phyloP scores from a whole-genome alignment of 2,797 vertebrate species.

The Huso huso region DNA sequence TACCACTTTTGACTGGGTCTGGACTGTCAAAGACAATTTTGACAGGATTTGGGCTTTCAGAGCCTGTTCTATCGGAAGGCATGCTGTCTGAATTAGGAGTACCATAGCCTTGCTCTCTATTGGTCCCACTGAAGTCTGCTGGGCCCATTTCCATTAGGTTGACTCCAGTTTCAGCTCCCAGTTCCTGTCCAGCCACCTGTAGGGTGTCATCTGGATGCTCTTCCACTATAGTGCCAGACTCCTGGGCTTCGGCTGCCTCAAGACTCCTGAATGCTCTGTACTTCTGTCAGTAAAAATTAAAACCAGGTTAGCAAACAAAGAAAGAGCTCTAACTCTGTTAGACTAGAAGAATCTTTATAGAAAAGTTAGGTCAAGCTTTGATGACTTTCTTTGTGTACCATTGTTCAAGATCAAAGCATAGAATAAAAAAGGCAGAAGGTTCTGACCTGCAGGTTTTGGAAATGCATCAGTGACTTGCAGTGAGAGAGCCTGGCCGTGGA shows the following conservation, averaged over 20 bases:
- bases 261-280: slow-evolving; percentile 37
- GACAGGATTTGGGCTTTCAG: neutral
- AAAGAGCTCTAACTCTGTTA: too few relatives aligned
- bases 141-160: slow-evolving; percentile 17
- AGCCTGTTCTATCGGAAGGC: slow-evolving; percentile 11
- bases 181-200: slow-evolving; percentile 13
- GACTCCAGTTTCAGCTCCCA: slow-evolving; percentile 16
- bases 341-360: too few relatives aligned
- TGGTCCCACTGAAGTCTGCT: slow-evolving; percentile 21
- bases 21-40: neutral
- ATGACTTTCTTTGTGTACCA: too few relatives aligned
- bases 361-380: too few relatives aligned
- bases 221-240: slow-evolving; percentile 4
- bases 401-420: too few relatives aligned
- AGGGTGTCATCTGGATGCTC: neutral
- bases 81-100: neutral
- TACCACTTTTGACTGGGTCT: neutral
- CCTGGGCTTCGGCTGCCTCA: slow-evolving; percentile 27
- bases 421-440: slow-evolving; percentile 27
- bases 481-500: slow-evolving; percentile 74
- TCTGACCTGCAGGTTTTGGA: slow-evolving; percentile 88
- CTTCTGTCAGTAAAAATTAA: slow-evolving; percentile 36
- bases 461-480: slow-evolving; percentile 88
- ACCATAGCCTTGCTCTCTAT: neutral
- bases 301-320: neutral